A percentile compares a stretch with the other conserved stretches of the same genome.
phyloP scores from a whole-genome alignment of 2,113 vertebrate species.

The Rostratula benghalensis region DNA sequence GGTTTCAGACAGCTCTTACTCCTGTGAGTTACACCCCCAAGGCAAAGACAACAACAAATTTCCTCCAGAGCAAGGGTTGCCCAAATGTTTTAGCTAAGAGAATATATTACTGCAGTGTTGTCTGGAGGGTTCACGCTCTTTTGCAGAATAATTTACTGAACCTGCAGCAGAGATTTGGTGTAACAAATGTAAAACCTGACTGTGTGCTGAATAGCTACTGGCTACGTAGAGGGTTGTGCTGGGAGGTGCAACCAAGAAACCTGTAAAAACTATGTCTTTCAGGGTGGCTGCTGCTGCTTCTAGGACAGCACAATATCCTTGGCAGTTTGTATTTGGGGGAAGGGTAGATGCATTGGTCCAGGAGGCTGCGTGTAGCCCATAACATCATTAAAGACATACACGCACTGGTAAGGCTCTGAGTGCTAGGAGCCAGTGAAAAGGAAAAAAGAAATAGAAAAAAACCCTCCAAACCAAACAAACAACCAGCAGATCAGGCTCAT shows the following conservation, averaged over 20 bases:
- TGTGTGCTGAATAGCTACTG: not conserved
- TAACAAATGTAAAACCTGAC: not conserved
- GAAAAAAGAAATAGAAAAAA: not conserved
- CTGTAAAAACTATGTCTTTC: not conserved
- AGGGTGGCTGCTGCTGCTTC: not conserved
- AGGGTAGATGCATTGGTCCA: not conserved
- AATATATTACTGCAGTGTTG: not conserved
- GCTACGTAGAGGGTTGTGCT: not conserved
- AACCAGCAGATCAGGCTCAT: not conserved
- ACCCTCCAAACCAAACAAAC: no score
- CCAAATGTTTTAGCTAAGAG: not conserved
- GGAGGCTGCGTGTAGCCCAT: not conserved
- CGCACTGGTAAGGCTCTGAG: not conserved
- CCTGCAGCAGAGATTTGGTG: not conserved
- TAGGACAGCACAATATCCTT: not conserved
- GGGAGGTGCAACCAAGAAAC: not conserved
- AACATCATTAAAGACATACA: not conserved
- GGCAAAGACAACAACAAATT: not conserved
- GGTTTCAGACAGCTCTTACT: not conserved
- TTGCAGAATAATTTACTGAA: not conserved
- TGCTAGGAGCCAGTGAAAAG: not conserved
- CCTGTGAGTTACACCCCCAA: not conserved
- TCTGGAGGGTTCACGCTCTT: not conserved
- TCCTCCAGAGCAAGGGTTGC: not conserved
- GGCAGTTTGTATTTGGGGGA: not conserved